Evolutionary conservation across 2,797 vertebrate species (phyloP).

Genomic region (Cephalopachus bancanus): DNA sequence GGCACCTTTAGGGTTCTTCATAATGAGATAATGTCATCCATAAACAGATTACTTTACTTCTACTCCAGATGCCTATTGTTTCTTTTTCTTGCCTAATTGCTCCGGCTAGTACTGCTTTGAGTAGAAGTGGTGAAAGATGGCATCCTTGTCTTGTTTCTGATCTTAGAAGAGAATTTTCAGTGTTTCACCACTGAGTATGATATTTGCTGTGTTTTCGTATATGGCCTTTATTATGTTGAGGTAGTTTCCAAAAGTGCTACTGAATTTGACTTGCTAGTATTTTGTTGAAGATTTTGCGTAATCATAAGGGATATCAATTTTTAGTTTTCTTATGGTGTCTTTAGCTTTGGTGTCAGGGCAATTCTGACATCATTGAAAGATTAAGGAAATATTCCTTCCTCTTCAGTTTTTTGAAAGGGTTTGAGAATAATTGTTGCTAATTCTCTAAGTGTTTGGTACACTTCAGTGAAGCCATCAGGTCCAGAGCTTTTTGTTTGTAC

Average conservation of each 20-base stretch:
- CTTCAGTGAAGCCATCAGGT: neutral
- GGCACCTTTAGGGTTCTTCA: neutral
- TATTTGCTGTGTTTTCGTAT: neutral
- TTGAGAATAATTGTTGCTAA: neutral
- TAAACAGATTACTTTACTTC: neutral
- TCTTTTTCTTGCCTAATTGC: slow-evolving; percentile 1
- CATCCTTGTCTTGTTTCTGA: neutral
- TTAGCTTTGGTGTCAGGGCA: neutral
- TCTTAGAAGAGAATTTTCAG: neutral
- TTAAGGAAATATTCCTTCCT: neutral
- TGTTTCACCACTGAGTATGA: neutral
- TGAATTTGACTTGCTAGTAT: neutral
- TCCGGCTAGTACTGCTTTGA: neutral
- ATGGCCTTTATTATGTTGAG: neutral
- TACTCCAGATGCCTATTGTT: neutral
- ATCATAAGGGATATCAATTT: neutral
- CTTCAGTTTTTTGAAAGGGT: neutral
- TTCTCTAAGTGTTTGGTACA: slow-evolving; percentile 43
- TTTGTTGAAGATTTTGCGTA: neutral
- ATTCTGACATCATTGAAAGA: neutral
- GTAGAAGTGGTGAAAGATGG: neutral
- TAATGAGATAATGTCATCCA: neutral
- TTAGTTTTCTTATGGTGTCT: neutral
- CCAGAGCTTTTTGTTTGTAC: neutral
- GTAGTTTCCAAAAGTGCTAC: neutral